Conservation (phyloP, 2,888 invertebrate species). For the Patella depressa region DNA sequence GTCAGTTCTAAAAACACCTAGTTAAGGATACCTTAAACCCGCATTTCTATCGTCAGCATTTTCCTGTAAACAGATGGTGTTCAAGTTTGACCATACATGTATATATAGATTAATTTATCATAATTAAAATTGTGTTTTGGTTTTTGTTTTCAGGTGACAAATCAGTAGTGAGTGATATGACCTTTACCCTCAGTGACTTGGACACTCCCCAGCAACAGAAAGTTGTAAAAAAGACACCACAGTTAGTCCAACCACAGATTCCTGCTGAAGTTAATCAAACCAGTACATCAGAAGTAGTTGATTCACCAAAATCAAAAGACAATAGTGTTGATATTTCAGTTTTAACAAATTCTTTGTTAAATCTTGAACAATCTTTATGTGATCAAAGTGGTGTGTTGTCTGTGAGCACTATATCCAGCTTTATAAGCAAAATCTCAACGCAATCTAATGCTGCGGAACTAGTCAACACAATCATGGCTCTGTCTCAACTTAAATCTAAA, state of each 20-base stretch:
- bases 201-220: not conserved
- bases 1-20: too few species aligned
- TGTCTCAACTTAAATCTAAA: slow-evolving; percentile 12
- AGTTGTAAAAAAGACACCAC: not conserved
- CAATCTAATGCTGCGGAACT: slow-evolving; percentile 31
- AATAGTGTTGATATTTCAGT: not conserved
- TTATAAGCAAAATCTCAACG: slow-evolving; percentile 31
- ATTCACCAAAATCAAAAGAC: not conserved
- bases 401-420: slow-evolving; percentile 32
- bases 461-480: slow-evolving; percentile 18
- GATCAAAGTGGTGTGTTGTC: slow-evolving; percentile 24
- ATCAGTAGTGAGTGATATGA: not conserved
- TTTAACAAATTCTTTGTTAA: slow-evolving; percentile 12
- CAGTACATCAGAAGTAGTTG: not conserved
- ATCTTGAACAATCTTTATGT: slow-evolving; percentile 12
- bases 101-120: too few species aligned
- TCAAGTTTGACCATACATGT: too few species aligned
- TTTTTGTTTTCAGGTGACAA: not conserved
- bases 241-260: not conserved
- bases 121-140: not conserved
- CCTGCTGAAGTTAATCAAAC: not conserved
- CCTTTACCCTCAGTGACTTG: slow-evolving; percentile 1
- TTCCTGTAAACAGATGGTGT: too few species aligned
- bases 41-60: too few species aligned
- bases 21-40: too few species aligned